phyloP scores from a whole-genome alignment of 1,140 invertebrate species.

The Hesperophylax magnus region DNA sequence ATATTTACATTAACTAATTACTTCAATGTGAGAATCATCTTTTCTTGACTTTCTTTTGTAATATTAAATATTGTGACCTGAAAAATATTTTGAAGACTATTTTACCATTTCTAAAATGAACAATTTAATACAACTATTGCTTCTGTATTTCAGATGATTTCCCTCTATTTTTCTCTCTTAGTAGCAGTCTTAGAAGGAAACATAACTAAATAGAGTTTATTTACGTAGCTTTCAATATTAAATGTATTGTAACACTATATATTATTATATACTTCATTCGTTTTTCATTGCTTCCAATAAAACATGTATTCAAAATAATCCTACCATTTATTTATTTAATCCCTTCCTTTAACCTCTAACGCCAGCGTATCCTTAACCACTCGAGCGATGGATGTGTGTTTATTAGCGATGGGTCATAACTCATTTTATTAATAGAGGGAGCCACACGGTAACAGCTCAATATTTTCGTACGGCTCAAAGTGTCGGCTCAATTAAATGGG shows the following conservation, averaged over 20 bases:
- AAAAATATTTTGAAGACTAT: constrained; percentile 28
- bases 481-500: no score
- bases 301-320: no score
- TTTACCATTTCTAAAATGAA: constrained; percentile 15
- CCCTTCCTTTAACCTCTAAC: no score
- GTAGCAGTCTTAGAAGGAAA: background rate
- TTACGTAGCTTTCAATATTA: constrained; percentile 34
- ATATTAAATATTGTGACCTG: constrained; percentile 28
- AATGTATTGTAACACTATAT: constrained; percentile 21
- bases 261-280: constrained; percentile 26
- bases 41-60: background rate
- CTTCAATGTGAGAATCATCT: background rate
- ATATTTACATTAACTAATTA: no score
- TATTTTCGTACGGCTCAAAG: no score
- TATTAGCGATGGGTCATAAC: no score
- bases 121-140: background rate
- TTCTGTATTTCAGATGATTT: background rate
- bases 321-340: no score
- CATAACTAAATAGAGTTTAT: background rate
- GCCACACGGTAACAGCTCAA: no score
- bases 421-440: no score
- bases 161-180: background rate
- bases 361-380: no score
- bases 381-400: no score
- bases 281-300: background rate